These are phyloP conservation scores for Rhinophrynus dorsalis DNA, from an alignment of 2,797 vertebrate species.

Conservation along the genomic window DNA sequence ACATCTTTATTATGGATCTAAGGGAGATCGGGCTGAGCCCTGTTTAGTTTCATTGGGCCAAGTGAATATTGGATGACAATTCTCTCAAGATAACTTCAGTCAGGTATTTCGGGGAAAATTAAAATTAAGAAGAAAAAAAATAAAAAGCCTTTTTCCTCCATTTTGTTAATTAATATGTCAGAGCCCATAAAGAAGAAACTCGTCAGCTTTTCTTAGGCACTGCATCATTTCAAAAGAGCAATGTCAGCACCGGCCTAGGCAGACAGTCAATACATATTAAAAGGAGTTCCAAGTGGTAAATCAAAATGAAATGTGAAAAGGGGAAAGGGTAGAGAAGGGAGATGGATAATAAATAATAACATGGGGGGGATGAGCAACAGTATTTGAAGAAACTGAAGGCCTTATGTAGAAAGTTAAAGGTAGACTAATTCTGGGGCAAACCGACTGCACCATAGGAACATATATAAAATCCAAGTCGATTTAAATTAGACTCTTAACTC, in stretches of 20 bases:
- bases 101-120: slow-evolving; percentile 27
- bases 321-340: slow-evolving; percentile 24
- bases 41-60: slow-evolving; percentile 1
- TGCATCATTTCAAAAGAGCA: slow-evolving; percentile 75
- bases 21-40: slow-evolving; percentile 1
- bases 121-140: slow-evolving; percentile 22
- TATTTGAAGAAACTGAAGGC: too few relatives aligned
- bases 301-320: slow-evolving; percentile 68
- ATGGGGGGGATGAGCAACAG: slow-evolving; percentile 18
- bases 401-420: too few relatives aligned
- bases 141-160: slow-evolving; percentile 62
- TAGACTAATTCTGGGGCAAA: too few relatives aligned
- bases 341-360: slow-evolving; percentile 47
- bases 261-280: slow-evolving; percentile 89
- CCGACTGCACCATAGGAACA: too few relatives aligned
- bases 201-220: slow-evolving; percentile 76
- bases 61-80: neutral
- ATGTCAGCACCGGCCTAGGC: slow-evolving; percentile 77
- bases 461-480: too few relatives aligned
- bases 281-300: slow-evolving; percentile 67
- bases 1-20: slow-evolving; percentile 4
- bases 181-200: slow-evolving; percentile 86
- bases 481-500: too few relatives aligned
- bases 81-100: neutral
- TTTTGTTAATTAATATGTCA: slow-evolving; percentile 97